Conservation (phyloP, 2,888 invertebrate species). For the Girardia tigrina region DNA sequence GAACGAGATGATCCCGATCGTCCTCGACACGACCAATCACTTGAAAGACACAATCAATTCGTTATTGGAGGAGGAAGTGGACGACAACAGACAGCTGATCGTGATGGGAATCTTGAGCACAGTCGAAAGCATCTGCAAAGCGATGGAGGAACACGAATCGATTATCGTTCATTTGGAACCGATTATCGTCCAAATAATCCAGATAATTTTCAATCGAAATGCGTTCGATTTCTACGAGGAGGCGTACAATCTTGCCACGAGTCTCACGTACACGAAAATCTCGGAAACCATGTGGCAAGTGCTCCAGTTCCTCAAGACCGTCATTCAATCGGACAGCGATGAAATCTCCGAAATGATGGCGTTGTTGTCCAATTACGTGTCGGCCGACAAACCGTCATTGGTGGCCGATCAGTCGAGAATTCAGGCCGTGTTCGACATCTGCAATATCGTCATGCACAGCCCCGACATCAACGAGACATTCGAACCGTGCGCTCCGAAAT, state of each 20-base stretch:
- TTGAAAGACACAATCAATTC: conserved; percentile 53
- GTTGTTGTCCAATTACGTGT: conserved; percentile 87
- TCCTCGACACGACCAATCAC: conserved; percentile 83
- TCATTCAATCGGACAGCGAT: conserved; percentile 79
- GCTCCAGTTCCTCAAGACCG: conserved; percentile 58
- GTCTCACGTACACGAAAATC: conserved; percentile 71
- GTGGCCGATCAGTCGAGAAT: conserved; percentile 61
- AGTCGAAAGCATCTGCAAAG: conserved; percentile 79
- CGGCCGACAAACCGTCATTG: conserved; percentile 82
- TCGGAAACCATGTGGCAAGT: conserved; percentile 92
- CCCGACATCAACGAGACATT: conserved; percentile 71
- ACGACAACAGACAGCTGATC: conserved; percentile 65
- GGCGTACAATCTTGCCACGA: conserved; percentile 76
- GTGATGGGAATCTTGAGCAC: conserved; percentile 91
- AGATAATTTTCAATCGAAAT: conserved; percentile 28
- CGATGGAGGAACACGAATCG: conserved; percentile 62
- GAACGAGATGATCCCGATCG: conserved; percentile 74
- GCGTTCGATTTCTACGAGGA: conserved; percentile 83
- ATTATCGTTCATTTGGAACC: conserved; percentile 39
- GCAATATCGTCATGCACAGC: conserved; percentile 53
- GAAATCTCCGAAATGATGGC: conserved; percentile 96
- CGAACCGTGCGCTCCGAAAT: conserved; percentile 87
- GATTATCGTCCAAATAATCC: conserved; percentile 27
- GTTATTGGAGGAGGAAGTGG: conserved; percentile 33
- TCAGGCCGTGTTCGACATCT: conserved; percentile 52